A percentile compares a stretch with the other conserved stretches of the same genome.
Conservation (phyloP, 2,113 vertebrate species). For the Scytalopus superciliaris region DNA sequence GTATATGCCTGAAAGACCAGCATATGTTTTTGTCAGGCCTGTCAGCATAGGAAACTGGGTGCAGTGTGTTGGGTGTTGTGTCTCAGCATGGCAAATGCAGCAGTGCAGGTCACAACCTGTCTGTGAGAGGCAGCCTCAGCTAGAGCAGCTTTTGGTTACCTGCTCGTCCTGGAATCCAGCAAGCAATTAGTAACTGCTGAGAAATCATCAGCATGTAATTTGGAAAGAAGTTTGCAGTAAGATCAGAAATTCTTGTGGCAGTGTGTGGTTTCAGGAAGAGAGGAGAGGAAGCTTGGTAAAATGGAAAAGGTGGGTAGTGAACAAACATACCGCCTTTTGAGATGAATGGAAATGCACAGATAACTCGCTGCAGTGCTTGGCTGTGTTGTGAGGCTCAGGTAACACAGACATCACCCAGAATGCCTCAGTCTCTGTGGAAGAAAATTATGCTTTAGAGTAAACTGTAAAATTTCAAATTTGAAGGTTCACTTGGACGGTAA, state of each 20-base stretch:
- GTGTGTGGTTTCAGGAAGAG: background rate
- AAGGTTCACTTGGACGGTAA: background rate
- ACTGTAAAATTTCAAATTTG: background rate
- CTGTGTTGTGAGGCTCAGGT: background rate
- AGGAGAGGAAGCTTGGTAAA: background rate
- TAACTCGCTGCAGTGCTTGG: background rate
- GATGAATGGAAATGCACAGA: background rate
- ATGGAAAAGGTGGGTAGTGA: background rate
- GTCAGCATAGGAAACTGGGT: background rate
- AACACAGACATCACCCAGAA: background rate
- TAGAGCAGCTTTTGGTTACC: background rate
- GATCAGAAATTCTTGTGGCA: rapidly evolving
- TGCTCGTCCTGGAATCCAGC: background rate
- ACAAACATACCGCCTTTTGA: background rate
- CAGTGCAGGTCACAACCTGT: background rate
- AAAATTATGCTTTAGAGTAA: background rate
- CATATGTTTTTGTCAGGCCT: background rate
- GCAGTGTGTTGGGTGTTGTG: background rate
- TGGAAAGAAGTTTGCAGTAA: background rate
- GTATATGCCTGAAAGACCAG: background rate
- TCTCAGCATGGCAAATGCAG: background rate
- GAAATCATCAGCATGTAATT: background rate
- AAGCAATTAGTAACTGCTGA: background rate
- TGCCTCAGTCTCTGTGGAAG: background rate
- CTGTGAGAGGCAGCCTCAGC: background rate